A percentile compares a stretch with the other conserved stretches of the same genome.
phyloP scores from a whole-genome alignment of 2,113 vertebrate species.

The Perca schrenkii region DNA sequence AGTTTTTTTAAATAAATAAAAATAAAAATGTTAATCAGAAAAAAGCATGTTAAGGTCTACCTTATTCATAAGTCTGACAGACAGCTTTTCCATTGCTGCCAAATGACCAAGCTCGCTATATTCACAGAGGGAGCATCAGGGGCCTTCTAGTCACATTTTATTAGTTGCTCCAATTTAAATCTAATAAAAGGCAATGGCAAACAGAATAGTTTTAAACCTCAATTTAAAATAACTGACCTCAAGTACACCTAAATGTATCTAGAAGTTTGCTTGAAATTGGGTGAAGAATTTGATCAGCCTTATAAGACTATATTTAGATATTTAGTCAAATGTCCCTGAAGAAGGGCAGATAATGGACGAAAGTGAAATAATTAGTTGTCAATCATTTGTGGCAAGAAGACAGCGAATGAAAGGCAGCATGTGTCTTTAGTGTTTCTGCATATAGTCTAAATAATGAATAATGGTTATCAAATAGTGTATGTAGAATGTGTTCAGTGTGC shows the following conservation, averaged over 20 bases:
- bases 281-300: not conserved
- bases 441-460: slow-evolving; percentile 30
- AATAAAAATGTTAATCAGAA: too few species aligned
- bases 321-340: not conserved
- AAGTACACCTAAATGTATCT: not conserved
- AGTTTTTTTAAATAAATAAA: too few species aligned
- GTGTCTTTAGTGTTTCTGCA: not conserved
- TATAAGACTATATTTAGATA: not conserved
- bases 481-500: not conserved
- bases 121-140: too few species aligned
- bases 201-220: not conserved
- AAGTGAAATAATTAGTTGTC: not conserved
- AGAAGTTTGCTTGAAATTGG: not conserved
- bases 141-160: too few species aligned
- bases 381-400: slow-evolving; percentile 20
- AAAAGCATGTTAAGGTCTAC: too few species aligned
- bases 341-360: not conserved
- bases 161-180: too few species aligned
- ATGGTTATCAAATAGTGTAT: not conserved
- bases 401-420: not conserved
- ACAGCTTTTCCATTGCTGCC: too few species aligned
- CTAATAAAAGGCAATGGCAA: too few species aligned
- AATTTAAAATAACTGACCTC: not conserved
- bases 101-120: too few species aligned
- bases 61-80: too few species aligned